These are phyloP conservation scores for Gila robusta DNA, from an alignment of 2,797 vertebrate genomes.

Conservation along the genomic window DNA sequence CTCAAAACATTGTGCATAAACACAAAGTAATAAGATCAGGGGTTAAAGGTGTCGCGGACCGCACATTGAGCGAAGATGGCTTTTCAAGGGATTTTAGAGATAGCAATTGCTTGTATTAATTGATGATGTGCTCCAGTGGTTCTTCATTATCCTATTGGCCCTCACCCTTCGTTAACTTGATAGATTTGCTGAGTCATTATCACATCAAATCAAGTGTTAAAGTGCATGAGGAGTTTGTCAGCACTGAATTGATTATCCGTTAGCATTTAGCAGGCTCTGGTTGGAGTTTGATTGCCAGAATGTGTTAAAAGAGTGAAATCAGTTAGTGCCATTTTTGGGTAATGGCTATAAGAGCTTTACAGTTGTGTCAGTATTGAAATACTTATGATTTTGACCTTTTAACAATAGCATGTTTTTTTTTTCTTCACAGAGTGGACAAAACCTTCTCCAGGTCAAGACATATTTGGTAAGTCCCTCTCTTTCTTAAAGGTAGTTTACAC, in stretches of 20 bases:
- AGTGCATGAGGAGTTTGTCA: slow-evolving; percentile 10
- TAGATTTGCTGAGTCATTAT: slow-evolving; percentile 18
- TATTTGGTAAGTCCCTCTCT: slow-evolving; percentile 73
- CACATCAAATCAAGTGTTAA: slow-evolving; percentile 22
- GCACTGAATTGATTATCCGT: slow-evolving; percentile 8
- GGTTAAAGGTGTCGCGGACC: neutral
- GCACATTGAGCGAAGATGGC: slow-evolving; percentile 1
- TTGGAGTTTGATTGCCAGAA: slow-evolving; percentile 3
- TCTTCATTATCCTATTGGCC: slow-evolving; percentile 19
- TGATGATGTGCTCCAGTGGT: slow-evolving; percentile 17
- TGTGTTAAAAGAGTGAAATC: neutral
- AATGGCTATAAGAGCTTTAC: neutral
- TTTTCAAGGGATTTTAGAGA: slow-evolving; percentile 3
- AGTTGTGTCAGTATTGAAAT: neutral
- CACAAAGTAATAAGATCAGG: neutral
- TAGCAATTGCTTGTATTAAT: slow-evolving; percentile 22
- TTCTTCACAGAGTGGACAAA: slow-evolving; percentile 76
- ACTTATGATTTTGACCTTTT: slow-evolving; percentile 15
- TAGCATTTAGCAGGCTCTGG: neutral
- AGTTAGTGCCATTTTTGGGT: neutral
- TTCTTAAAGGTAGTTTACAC: neutral
- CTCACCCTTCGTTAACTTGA: slow-evolving; percentile 13
- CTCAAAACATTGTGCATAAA: neutral
- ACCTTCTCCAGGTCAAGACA: slow-evolving; percentile 73
- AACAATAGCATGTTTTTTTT: slow-evolving; percentile 19